A percentile compares a stretch with the other conserved stretches of the same genome.
Evolutionary conservation across 53 echinoderm and acorn worm genomes (phyloP).

Genomic region (Pentamera pediparva): DNA sequence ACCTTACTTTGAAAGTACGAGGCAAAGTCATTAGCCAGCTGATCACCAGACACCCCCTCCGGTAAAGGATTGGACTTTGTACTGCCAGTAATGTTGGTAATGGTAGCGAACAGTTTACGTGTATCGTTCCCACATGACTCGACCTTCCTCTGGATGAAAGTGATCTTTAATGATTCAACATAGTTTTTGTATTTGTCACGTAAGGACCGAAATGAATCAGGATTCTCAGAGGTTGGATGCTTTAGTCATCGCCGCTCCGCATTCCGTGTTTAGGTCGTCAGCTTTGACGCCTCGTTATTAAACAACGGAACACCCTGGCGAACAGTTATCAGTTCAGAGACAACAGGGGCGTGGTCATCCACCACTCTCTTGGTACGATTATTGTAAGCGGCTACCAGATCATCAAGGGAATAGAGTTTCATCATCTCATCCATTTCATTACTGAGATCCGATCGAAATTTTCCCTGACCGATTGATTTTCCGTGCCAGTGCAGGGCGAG

Average conservation of each 20-base stretch:
- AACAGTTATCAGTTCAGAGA: neutral
- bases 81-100: neutral
- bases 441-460: conserved; percentile 1
- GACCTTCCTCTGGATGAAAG: neutral
- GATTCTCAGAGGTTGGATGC: conserved; percentile 8
- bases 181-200: conserved; percentile 8
- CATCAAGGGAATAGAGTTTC: neutral
- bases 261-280: conserved; percentile 13
- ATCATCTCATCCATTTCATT: neutral
- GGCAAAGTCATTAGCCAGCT: conserved; percentile 15
- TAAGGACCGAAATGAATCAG: neutral
- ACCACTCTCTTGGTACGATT: neutral
- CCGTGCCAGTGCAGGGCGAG: conserved; percentile 9
- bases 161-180: neutral
- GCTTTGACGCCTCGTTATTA: neutral
- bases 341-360: conserved; percentile 11
- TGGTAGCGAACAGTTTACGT: neutral
- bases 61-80: neutral
- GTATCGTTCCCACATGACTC: conserved; percentile 25
- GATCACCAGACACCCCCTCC: conserved; percentile 6
- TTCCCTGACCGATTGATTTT: conserved; percentile 9
- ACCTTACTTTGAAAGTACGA: conserved; percentile 12
- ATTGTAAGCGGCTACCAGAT: neutral
- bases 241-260: conserved; percentile 4
- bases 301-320: neutral